Base-by-base conservation (phyloP, 2,888 invertebrate species). In the Amphipyra tragopoginis region DNA sequence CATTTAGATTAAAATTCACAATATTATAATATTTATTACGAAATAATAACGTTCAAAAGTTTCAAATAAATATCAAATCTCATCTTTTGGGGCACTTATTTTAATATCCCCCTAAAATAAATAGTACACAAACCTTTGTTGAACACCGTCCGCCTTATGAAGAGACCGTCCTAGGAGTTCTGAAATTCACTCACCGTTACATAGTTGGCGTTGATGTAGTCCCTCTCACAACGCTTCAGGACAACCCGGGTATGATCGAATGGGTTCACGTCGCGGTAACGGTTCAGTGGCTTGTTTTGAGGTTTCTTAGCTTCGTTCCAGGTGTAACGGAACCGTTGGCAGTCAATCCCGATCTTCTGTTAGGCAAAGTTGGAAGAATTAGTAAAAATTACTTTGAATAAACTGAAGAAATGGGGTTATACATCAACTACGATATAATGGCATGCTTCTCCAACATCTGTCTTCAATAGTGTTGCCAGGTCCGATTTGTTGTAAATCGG, bases 141-240 rank as follows among this genome's bases (percentile, higher is more conserved):
- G 70, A 57, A n/a, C 44, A 0, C 43, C 53, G 7, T 33, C 47
- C 69, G 21, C 45, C 56, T 5, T 49, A 15, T 0, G 39, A 51
- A 40, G 48, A 47, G 38, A 60, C 42, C 14, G n/a, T 26, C 29
- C 36, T 2, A 21, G 39, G 38, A 50, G 39, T 8, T 14, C 58
- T 67, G 49, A 29, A 73, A 67, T 34, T 6, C 26, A 86, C 93
- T 92, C 93, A 97, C 97, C 95, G 96, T 96, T 56, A 99, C 97
- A 77, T 98, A 95, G 93, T 98, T 99, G 54, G 99, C 99, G 95
- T 99, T 99, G 83, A 99, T 99, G 90, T 99, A 99, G 91, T 99
- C 97, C 42, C 96, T 96, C 50, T 96, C 93, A 69, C 97, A 96
- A 82, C 97, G 96, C 76, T 96, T 94, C 45, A 99, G 93, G 54